Conservation (phyloP, 2,797 vertebrate genomes). For the Alectoris magna region DNA sequence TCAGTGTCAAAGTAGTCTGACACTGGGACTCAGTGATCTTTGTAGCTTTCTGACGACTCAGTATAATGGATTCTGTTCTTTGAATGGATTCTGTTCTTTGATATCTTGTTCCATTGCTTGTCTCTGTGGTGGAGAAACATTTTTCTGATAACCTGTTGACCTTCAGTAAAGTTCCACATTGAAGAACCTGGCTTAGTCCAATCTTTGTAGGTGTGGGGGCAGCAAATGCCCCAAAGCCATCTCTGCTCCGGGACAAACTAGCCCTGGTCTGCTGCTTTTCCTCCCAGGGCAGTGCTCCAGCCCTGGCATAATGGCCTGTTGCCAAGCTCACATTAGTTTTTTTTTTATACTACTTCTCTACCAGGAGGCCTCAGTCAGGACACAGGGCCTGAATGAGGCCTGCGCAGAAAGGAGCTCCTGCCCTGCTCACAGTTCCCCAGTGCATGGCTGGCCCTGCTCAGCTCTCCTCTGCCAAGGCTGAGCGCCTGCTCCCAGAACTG, state of each 20-base stretch:
- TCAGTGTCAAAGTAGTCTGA: not conserved
- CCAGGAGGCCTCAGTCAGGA: no score
- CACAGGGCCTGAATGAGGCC: not conserved
- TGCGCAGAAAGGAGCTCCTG: not conserved
- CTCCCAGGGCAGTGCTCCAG: not conserved
- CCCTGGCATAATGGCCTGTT: not conserved
- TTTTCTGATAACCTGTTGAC: not conserved
- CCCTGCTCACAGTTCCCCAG: not conserved
- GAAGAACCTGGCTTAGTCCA: not conserved
- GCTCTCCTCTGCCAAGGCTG: fast-evolving
- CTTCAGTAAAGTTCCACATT: not conserved
- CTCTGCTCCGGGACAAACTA: not conserved
- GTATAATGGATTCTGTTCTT: not conserved
- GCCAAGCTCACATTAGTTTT: not conserved
- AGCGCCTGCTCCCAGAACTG: not conserved
- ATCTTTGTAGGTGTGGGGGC: not conserved
- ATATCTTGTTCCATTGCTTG: not conserved
- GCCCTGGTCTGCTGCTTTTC: not conserved
- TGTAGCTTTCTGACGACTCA: not conserved
- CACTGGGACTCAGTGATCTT: not conserved
- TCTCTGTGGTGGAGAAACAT: not conserved
- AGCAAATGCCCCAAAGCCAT: not conserved
- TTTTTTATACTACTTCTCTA: not conserved
- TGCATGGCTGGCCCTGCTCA: not conserved
- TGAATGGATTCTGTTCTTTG: not conserved